A percentile compares a stretch with the other conserved stretches of the same genome.
phyloP scores from a whole-genome alignment of 1,140 invertebrate species.

The Drosophila navojoa region DNA sequence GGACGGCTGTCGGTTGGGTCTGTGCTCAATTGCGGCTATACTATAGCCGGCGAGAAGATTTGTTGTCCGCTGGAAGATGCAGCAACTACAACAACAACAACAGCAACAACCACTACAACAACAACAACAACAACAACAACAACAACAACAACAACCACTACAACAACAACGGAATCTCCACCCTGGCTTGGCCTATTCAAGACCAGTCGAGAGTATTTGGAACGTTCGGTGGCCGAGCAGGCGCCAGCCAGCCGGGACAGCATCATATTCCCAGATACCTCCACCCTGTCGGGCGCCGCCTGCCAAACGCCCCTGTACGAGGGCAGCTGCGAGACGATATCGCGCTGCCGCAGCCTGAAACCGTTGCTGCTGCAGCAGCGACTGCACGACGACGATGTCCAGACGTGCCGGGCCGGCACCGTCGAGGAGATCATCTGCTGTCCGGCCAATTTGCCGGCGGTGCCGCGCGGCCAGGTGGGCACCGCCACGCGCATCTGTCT shows the following conservation, averaged over 20 bases:
- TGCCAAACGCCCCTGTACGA: constrained; percentile 59
- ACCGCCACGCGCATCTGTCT: constrained; percentile 10
- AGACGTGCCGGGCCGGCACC: constrained; percentile 47
- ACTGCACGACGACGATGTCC: constrained; percentile 53
- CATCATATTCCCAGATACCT: constrained; percentile 3
- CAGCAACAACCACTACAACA: no score
- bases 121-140: constrained; percentile 5
- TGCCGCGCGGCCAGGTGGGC: constrained; percentile 34
- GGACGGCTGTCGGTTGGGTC: constrained; percentile 17
- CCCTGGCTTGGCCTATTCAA: constrained; percentile 50
- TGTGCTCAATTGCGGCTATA: constrained; percentile 58
- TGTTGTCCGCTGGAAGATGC: constrained; percentile 59
- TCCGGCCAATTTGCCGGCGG: constrained; percentile 46
- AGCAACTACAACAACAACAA: constrained; percentile 17
- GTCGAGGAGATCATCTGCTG: constrained; percentile 69
- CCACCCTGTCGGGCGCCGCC: neutral
- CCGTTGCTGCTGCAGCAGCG: constrained; percentile 46
- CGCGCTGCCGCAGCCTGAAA: constrained; percentile 49
- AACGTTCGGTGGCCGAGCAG: neutral
- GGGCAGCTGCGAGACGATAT: constrained; percentile 47
- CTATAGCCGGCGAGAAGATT: constrained; percentile 55
- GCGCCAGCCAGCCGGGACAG: neutral
- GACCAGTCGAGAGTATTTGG: constrained; percentile 48
- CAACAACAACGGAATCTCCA: constrained; percentile 2
- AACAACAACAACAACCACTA: constrained; percentile 1